These are phyloP conservation scores for Electrophaes corylata DNA, from an alignment of 2,888 invertebrate species.

Conservation along the genomic window DNA sequence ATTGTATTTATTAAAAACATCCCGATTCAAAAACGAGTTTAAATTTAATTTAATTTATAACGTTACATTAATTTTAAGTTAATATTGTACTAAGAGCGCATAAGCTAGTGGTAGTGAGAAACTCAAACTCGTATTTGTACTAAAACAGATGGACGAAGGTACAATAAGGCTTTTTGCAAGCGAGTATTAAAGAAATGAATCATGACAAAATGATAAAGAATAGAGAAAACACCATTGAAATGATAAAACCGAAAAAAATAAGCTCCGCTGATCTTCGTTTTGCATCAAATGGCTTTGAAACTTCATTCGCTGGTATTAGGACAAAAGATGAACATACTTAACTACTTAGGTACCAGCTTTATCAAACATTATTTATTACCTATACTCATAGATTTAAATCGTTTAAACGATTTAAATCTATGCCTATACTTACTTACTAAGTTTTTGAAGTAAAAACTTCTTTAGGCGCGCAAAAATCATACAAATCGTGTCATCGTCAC, in stretches of 20 bases:
- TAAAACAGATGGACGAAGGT: conserved; percentile 13
- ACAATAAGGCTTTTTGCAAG: conserved; percentile 1
- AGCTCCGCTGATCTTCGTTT: background rate
- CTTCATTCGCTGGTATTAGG: conserved; percentile 3
- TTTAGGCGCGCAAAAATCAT: no score
- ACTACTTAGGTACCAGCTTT: background rate
- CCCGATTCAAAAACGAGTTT: conserved; percentile 15
- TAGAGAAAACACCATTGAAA: conserved; percentile 16
- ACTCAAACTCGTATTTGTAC: conserved; percentile 6
- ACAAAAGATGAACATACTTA: background rate
- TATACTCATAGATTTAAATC: no score
- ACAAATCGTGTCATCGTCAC: no score
- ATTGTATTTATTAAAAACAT: conserved; percentile 17
- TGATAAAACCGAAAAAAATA: background rate
- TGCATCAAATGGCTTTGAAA: background rate
- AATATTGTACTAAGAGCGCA: conserved; percentile 33
- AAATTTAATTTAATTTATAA: conserved; percentile 22
- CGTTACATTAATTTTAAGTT: conserved; percentile 28
- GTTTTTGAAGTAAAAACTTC: no score
- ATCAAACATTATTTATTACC: no score
- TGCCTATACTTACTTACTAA: no score
- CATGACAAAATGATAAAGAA: background rate
- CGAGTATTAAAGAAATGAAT: background rate
- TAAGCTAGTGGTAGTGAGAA: conserved; percentile 14
- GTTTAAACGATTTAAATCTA: no score